phyloP scores from a whole-genome alignment of 1,140 invertebrate species.

The Globodera rostochiensis region DNA sequence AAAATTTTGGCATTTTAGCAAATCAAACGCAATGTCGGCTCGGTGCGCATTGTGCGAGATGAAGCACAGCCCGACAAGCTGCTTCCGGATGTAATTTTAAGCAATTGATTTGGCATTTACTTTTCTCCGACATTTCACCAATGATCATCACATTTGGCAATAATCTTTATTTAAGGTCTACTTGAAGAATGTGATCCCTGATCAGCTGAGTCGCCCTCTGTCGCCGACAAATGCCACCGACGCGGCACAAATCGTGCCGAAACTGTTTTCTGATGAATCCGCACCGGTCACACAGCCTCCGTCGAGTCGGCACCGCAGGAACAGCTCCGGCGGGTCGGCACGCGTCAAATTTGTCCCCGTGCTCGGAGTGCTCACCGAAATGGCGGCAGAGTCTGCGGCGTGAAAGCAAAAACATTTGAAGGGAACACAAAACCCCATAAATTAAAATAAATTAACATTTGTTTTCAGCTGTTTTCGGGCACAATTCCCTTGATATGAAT shows the following conservation, averaged over 20 bases:
- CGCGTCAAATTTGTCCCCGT: slow-evolving; percentile 59
- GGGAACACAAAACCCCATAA: too few relatives aligned
- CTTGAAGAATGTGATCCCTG: slow-evolving; percentile 59
- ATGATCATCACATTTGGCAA: too few relatives aligned
- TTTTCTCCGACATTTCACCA: background rate
- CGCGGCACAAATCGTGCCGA: slow-evolving; percentile 13
- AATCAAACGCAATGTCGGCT: slow-evolving; percentile 59
- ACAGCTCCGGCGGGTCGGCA: slow-evolving; percentile 21
- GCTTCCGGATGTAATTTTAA: slow-evolving; percentile 45
- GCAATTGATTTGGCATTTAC: background rate
- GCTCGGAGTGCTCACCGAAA: slow-evolving; percentile 59
- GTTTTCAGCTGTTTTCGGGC: too few relatives aligned
- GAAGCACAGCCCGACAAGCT: slow-evolving; percentile 60
- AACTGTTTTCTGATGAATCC: slow-evolving; percentile 17
- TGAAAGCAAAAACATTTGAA: background rate
- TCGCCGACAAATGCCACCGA: slow-evolving; percentile 39
- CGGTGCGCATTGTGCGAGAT: slow-evolving; percentile 58
- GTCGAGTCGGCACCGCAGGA: slow-evolving; percentile 12
- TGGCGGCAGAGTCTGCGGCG: slow-evolving; percentile 37
- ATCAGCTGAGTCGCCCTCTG: slow-evolving; percentile 36
- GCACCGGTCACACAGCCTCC: background rate
- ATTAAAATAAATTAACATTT: too few relatives aligned
- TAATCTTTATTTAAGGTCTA: slow-evolving; percentile 41
- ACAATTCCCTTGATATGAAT: too few relatives aligned
- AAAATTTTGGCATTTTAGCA: slow-evolving; percentile 35